Evolutionary conservation across 2,888 invertebrate species (phyloP).

Genomic region (Andrena trimmerana): DNA sequence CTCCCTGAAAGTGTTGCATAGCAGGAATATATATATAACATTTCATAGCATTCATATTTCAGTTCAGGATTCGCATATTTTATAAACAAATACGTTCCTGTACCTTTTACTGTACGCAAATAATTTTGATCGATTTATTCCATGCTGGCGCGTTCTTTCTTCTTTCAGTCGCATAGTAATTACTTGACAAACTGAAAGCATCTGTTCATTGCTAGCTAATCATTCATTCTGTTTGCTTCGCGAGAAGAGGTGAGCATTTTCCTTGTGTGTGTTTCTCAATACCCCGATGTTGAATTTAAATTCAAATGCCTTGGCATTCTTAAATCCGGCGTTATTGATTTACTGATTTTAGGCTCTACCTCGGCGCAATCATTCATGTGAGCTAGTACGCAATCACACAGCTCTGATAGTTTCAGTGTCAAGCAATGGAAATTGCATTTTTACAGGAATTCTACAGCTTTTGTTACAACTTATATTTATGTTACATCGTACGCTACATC

Average conservation of each 20-base stretch:
- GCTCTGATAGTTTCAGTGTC: background rate
- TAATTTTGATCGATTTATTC: slow-evolving; percentile 1
- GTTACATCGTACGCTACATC: background rate
- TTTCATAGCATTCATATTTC: slow-evolving; percentile 54
- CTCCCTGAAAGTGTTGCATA: slow-evolving; percentile 44
- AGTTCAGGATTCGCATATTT: slow-evolving; percentile 28
- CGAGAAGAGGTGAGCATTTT: slow-evolving; percentile 50
- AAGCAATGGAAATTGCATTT: slow-evolving; percentile 11
- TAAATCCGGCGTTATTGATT: background rate
- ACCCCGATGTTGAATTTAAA: background rate
- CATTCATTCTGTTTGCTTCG: slow-evolving; percentile 19
- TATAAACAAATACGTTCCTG: slow-evolving; percentile 13
- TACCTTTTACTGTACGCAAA: slow-evolving; percentile 2
- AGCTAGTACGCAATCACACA: background rate
- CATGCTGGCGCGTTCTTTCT: background rate
- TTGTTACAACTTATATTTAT: background rate
- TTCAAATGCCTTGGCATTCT: background rate
- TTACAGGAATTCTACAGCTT: background rate
- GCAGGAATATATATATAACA: slow-evolving; percentile 61
- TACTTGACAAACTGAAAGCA: background rate
- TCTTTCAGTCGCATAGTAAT: background rate
- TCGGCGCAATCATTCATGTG: slow-evolving; percentile 18
- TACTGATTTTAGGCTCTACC: slow-evolving; percentile 35
- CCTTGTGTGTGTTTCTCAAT: background rate
- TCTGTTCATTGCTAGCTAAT: slow-evolving; percentile 4